Evolutionary conservation across 2,888 invertebrate genomes (phyloP).

Genomic region (Ennomos quercinarius): DNA sequence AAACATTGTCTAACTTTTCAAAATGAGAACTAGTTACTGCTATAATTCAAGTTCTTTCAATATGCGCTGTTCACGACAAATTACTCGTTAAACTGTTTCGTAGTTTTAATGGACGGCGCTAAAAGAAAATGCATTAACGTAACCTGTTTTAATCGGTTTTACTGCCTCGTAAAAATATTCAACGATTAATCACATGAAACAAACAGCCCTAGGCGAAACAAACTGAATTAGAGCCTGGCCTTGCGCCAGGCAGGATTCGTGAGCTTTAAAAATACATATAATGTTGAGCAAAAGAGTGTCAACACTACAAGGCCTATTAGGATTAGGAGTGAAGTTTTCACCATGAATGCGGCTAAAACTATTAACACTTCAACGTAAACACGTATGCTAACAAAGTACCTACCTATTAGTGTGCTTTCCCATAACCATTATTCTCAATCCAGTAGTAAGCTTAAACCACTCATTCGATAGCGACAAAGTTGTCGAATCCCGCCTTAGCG

Average conservation of each 20-base stretch:
- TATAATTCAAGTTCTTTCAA: background rate
- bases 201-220: constrained; percentile 56
- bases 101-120: constrained; percentile 44
- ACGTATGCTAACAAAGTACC: background rate
- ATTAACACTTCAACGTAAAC: background rate
- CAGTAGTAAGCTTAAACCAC: constrained; percentile 32
- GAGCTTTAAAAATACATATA: constrained; percentile 14
- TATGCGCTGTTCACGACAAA: constrained; percentile 13
- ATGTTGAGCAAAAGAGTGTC: constrained; percentile 23
- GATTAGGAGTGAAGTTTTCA: too few relatives aligned
- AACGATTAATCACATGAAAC: constrained; percentile 49
- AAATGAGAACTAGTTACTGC: constrained; percentile 11
- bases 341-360: too few relatives aligned
- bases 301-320: background rate
- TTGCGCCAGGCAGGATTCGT: constrained; percentile 62
- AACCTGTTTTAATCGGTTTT: constrained; percentile 62
- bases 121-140: constrained; percentile 57
- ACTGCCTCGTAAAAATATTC: constrained; percentile 60
- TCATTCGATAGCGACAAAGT: constrained; percentile 47
- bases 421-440: constrained; percentile 34
- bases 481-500: constrained; percentile 45
- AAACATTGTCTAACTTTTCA: constrained; percentile 5
- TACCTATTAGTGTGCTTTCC: background rate
- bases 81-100: constrained; percentile 27
- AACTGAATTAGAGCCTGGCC: constrained; percentile 71